A percentile compares a stretch with the other conserved stretches of the same genome.
These are phyloP conservation scores for Fistularia tabacaria DNA, from an alignment of 2,797 vertebrate genomes.

Conservation along the genomic window DNA sequence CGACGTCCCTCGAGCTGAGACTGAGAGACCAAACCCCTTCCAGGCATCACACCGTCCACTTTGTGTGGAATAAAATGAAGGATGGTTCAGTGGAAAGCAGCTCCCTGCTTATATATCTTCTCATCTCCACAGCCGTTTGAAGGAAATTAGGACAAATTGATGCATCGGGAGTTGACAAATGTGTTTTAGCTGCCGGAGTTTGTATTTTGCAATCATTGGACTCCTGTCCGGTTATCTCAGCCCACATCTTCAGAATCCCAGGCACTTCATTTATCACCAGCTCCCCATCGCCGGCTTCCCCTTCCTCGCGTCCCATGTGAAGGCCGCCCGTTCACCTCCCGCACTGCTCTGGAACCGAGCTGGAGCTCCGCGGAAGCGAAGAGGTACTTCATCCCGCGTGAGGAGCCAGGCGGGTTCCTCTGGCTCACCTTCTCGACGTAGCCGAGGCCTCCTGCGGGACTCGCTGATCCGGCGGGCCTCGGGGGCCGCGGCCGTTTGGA, in stretches of 20 bases:
- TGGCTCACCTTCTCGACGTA: no score
- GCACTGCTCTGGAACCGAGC: no score
- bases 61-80: no score
- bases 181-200: background rate
- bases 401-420: no score
- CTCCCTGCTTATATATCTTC: background rate
- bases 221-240: background rate
- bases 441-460: no score
- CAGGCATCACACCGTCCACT: no score
- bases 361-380: no score
- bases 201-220: conserved; percentile 4
- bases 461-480: no score
- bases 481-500: no score
- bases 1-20: background rate
- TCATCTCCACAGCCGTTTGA: background rate
- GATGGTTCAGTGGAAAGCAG: no score
- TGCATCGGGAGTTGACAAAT: background rate
- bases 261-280: conserved; percentile 1
- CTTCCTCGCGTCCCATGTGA: background rate
- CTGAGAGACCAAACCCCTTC: no score
- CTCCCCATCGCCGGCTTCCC: background rate
- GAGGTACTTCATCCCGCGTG: no score
- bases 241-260: conserved; percentile 5
- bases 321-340: background rate
- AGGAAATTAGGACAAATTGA: background rate